Conservation (phyloP, 1,140 invertebrate species). For the Ephestia elutella region DNA sequence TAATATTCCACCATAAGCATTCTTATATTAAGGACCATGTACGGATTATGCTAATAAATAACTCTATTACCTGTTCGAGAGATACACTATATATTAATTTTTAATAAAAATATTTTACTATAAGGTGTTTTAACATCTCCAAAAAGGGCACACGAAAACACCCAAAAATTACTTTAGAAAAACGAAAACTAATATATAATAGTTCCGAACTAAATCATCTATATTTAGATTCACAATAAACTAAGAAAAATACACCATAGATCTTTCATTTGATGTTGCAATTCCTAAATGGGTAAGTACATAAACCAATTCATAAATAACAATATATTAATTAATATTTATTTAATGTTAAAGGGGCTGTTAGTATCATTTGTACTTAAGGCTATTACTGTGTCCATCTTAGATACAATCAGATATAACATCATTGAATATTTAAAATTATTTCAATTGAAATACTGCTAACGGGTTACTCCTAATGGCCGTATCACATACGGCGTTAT, state of each 20-base stretch:
- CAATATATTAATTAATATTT: constrained; percentile 19
- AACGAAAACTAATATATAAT: neutral
- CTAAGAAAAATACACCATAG: neutral
- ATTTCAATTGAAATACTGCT: constrained; percentile 59
- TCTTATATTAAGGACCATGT: constrained; percentile 67
- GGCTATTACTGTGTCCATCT: constrained; percentile 35
- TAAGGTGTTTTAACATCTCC: constrained; percentile 10
- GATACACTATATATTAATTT: constrained; percentile 14
- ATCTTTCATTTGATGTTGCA: constrained; percentile 8
- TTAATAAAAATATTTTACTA: neutral
- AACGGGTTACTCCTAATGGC: constrained; percentile 30
- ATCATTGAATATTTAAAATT: constrained; percentile 29
- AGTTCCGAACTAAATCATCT: neutral
- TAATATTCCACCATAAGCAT: constrained; percentile 38
- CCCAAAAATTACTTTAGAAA: neutral
- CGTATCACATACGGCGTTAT: constrained; percentile 44
- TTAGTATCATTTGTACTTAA: constrained; percentile 66
- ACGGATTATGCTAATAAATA: constrained; percentile 21
- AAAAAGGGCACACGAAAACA: neutral
- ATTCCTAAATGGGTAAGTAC: constrained; percentile 55
- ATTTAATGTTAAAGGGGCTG: constrained; percentile 35
- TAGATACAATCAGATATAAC: constrained; percentile 24
- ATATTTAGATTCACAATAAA: neutral
- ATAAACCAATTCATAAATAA: constrained; percentile 63
- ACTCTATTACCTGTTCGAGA: constrained; percentile 3